Evolutionary conservation across 2,888 invertebrate genomes (phyloP).

Genomic region (Drosophila sordidula): DNA sequence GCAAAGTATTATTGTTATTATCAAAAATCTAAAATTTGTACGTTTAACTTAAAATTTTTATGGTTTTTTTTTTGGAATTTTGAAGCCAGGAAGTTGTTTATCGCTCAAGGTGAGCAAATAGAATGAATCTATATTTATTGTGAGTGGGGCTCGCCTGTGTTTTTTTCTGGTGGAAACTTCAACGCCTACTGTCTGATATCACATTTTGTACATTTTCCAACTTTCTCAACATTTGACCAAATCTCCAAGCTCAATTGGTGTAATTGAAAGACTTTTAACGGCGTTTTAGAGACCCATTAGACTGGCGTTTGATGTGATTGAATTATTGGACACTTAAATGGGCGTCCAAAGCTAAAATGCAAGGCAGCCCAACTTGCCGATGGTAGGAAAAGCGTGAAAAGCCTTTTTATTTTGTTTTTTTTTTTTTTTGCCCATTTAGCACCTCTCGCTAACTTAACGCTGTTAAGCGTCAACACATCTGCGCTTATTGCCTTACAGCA

Average conservation of each 20-base stretch:
- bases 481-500: slow-evolving; percentile 17
- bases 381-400: slow-evolving; percentile 50
- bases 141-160: too few species aligned
- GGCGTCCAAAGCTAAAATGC: slow-evolving; percentile 60
- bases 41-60: background rate
- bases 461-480: slow-evolving; percentile 54
- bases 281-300: slow-evolving; percentile 69
- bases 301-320: slow-evolving; percentile 77
- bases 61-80: slow-evolving; percentile 22
- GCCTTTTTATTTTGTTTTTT: slow-evolving; percentile 21
- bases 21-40: background rate
- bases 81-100: slow-evolving; percentile 37
- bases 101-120: slow-evolving; percentile 23
- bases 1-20: background rate
- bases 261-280: slow-evolving; percentile 78
- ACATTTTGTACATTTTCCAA: slow-evolving; percentile 30
- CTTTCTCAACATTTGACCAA: slow-evolving; percentile 63
- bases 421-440: slow-evolving; percentile 44
- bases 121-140: slow-evolving; percentile 27
- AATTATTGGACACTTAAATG: slow-evolving; percentile 81
- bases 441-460: slow-evolving; percentile 31
- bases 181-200: slow-evolving; percentile 49
- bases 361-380: slow-evolving; percentile 37
- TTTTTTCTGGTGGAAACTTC: background rate
- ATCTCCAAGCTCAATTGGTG: slow-evolving; percentile 57